A percentile compares a stretch with the other conserved stretches of the same genome.
These are phyloP conservation scores for Sitta carolinensis DNA, from an alignment of 2,797 vertebrate species.

Conservation along the genomic window DNA sequence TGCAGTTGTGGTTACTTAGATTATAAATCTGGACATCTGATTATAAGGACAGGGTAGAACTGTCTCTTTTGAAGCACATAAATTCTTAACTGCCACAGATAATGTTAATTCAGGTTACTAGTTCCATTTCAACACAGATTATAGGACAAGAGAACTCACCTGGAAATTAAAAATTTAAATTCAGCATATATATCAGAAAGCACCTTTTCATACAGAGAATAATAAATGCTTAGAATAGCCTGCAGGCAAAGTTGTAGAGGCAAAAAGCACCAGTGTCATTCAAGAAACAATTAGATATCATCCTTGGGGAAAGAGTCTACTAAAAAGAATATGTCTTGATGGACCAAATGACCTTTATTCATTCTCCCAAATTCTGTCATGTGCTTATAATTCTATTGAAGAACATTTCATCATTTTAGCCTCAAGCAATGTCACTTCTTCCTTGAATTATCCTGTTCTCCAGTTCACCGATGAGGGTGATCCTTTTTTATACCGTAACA, in stretches of 20 bases:
- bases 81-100: slow-evolving; percentile 68
- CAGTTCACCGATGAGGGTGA: slow-evolving; percentile 32
- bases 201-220: slow-evolving; percentile 73
- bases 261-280: slow-evolving; percentile 74
- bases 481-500: neutral
- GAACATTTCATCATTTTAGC: slow-evolving; percentile 73
- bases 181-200: slow-evolving; percentile 73
- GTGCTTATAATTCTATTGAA: slow-evolving; percentile 69
- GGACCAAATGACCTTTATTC: slow-evolving; percentile 78
- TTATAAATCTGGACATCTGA: slow-evolving; percentile 41
- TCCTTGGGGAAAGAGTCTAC: slow-evolving; percentile 72
- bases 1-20: neutral
- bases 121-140: slow-evolving; percentile 69
- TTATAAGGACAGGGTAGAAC: slow-evolving; percentile 55
- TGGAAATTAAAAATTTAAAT: slow-evolving; percentile 76
- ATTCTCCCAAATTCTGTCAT: slow-evolving; percentile 67
- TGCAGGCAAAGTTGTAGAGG: slow-evolving; percentile 72
- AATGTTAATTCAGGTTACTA: slow-evolving; percentile 72
- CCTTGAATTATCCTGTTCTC: slow-evolving; percentile 72
- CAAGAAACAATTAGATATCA: slow-evolving; percentile 77
- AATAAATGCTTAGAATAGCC: slow-evolving; percentile 71
- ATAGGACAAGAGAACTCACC: slow-evolving; percentile 66
- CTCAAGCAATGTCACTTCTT: slow-evolving; percentile 74
- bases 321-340: slow-evolving; percentile 69
- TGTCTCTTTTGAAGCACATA: slow-evolving; percentile 51